Percentiles rank a stretch among this genome's conserved stretches.
These are phyloP conservation scores for Ophion obscuratus DNA, from an alignment of 2,888 invertebrate genomes.

Conservation along the genomic window DNA sequence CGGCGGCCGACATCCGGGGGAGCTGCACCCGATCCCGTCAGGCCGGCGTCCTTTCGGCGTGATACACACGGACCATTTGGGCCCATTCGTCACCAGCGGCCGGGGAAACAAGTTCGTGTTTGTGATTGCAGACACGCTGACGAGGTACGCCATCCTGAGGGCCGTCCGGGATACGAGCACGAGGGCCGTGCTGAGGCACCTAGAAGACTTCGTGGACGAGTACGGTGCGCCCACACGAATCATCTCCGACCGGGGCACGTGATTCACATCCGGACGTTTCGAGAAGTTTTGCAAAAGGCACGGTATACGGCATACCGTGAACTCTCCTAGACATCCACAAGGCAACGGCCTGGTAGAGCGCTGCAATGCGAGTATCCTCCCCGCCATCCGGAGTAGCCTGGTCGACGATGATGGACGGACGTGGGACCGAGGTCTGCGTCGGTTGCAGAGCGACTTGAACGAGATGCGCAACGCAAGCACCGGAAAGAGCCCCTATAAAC, in stretches of 20 bases:
- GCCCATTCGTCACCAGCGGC: constrained; percentile 11
- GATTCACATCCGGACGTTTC: constrained; percentile 49
- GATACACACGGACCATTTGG: constrained; percentile 1
- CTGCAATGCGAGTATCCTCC: constrained; percentile 54
- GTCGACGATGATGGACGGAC: neutral
- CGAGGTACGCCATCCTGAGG: neutral
- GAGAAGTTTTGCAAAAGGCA: constrained; percentile 20
- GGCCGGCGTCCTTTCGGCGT: neutral
- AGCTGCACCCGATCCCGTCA: constrained; percentile 16
- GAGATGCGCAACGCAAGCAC: constrained; percentile 61
- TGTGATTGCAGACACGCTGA: constrained; percentile 17
- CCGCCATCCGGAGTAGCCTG: constrained; percentile 39
- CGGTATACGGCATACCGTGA: constrained; percentile 57
- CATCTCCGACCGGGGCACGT: too few species aligned
- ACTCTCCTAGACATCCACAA: constrained; percentile 61
- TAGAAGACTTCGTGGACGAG: constrained; percentile 55
- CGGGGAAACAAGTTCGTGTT: constrained; percentile 24
- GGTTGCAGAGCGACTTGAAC: constrained; percentile 64
- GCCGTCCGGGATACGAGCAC: constrained; percentile 7
- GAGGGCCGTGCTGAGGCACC: neutral
- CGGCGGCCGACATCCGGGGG: constrained; percentile 13
- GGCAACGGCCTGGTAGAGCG: constrained; percentile 63
- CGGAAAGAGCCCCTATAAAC: constrained; percentile 61
- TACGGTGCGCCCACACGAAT: constrained; percentile 61
- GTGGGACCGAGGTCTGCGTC: constrained; percentile 8